Conservation (phyloP, 92 coral and sea anemone species). For the Porites cylindrica region DNA sequence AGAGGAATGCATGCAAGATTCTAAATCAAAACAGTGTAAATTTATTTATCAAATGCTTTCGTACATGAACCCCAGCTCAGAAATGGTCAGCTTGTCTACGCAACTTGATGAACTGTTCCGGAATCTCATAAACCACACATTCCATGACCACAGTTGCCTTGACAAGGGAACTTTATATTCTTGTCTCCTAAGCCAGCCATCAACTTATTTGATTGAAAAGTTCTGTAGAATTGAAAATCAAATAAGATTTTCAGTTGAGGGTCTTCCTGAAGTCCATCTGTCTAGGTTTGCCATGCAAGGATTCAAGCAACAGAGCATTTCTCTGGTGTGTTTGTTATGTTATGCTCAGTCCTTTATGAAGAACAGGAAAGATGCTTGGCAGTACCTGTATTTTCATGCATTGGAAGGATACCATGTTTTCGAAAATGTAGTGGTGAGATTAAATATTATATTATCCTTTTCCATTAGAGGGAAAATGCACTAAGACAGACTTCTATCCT, state of each 20-base stretch:
- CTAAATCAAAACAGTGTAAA: background rate
- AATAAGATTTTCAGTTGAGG: slow-evolving; percentile 48
- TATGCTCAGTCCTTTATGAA: slow-evolving; percentile 74
- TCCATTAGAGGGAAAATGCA: no score
- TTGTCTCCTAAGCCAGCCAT: slow-evolving; percentile 74
- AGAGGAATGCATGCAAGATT: background rate
- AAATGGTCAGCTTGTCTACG: slow-evolving; percentile 66
- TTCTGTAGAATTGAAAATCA: slow-evolving; percentile 88
- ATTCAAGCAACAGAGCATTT: slow-evolving; percentile 11
- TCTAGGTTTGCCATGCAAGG: slow-evolving; percentile 4
- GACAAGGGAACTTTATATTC: slow-evolving; percentile 83
- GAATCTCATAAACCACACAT: slow-evolving; percentile 64
- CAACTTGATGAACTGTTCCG: slow-evolving; percentile 73
- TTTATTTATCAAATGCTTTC: slow-evolving; percentile 76
- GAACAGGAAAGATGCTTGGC: slow-evolving; percentile 84
- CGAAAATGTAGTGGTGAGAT: slow-evolving; percentile 91
- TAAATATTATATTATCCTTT: background rate
- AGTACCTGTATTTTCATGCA: slow-evolving; percentile 80
- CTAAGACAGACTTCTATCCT: no score
- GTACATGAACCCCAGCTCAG: slow-evolving; percentile 77
- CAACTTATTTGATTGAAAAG: slow-evolving; percentile 73
- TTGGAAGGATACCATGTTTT: slow-evolving; percentile 78
- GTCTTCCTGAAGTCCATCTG: slow-evolving; percentile 11
- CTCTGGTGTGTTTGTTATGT: slow-evolving; percentile 55
- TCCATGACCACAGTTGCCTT: slow-evolving; percentile 28